Percentiles rank a stretch among this genome's conserved stretches.
Conservation (phyloP, 2,113 vertebrate genomes). For the Phyllostomus discolor region DNA sequence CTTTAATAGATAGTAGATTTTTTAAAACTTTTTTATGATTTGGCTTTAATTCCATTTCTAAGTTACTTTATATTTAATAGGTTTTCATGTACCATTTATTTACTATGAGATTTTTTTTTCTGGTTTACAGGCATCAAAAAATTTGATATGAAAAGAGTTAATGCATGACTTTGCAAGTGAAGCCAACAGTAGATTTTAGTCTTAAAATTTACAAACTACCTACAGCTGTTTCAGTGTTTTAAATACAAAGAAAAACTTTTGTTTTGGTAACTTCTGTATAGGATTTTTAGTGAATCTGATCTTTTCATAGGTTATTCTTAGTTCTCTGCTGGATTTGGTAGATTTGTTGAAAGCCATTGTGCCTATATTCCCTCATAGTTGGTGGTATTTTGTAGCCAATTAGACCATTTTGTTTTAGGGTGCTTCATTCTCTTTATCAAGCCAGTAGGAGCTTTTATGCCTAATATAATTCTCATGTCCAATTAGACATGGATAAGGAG, state of each 20-base stretch:
- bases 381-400: neutral
- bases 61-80: slow-evolving; percentile 51
- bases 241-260: slow-evolving; percentile 43
- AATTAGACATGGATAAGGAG: neutral
- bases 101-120: slow-evolving; percentile 60
- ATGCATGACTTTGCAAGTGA: slow-evolving; percentile 69
- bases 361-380: neutral
- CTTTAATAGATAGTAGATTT: slow-evolving; percentile 11
- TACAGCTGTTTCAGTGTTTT: slow-evolving; percentile 60
- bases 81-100: slow-evolving; percentile 57
- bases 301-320: slow-evolving; percentile 47
- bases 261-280: slow-evolving; percentile 49
- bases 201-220: slow-evolving; percentile 34
- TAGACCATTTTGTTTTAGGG: neutral
- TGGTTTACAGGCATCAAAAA: slow-evolving; percentile 65
- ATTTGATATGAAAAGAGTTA: slow-evolving; percentile 70
- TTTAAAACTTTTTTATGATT: slow-evolving; percentile 5
- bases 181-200: slow-evolving; percentile 61
- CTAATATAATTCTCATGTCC: neutral
- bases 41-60: slow-evolving; percentile 39
- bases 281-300: slow-evolving; percentile 16
- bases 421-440: neutral
- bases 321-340: neutral
- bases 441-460: neutral
- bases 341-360: slow-evolving; percentile 15